phyloP scores from a whole-genome alignment of 2,113 vertebrate genomes.

The Ellobius talpinus region DNA sequence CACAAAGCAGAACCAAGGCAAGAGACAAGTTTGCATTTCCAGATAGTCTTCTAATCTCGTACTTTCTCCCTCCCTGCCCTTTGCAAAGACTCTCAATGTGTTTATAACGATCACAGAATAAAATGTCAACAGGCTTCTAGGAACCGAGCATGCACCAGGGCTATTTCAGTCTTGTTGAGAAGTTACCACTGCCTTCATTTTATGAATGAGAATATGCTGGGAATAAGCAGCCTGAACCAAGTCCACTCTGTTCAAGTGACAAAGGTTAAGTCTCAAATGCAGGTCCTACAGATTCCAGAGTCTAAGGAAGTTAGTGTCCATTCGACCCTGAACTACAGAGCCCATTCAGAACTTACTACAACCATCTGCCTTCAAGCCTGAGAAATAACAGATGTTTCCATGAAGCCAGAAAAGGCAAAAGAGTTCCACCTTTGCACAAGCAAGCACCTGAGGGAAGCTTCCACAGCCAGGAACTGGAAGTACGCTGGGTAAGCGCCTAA shows the following conservation, averaged over 20 bases:
- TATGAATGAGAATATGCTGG: slow-evolving; percentile 28
- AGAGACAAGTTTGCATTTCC: not conserved
- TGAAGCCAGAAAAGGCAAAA: not conserved
- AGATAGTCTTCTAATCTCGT: not conserved
- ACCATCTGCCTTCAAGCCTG: slow-evolving; percentile 9
- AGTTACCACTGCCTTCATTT: not conserved
- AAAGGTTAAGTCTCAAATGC: not conserved
- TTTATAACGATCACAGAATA: not conserved
- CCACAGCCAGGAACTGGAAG: not conserved
- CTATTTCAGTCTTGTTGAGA: not conserved
- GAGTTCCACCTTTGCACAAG: not conserved
- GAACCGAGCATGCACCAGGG: not conserved
- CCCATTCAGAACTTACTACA: not conserved
- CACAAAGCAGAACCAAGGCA: not conserved
- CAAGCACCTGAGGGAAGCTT: not conserved
- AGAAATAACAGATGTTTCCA: not conserved
- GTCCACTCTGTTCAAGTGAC: not conserved
- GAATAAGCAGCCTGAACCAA: not conserved
- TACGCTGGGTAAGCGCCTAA: not conserved
- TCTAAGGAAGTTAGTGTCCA: not conserved
- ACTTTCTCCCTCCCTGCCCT: too few relatives aligned
- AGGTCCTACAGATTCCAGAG: not conserved
- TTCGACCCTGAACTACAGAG: not conserved
- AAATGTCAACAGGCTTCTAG: not conserved
- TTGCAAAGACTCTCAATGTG: not conserved